Evolutionary conservation across 2,888 invertebrate species (phyloP).

Genomic region (Xestia ashworthii): DNA sequence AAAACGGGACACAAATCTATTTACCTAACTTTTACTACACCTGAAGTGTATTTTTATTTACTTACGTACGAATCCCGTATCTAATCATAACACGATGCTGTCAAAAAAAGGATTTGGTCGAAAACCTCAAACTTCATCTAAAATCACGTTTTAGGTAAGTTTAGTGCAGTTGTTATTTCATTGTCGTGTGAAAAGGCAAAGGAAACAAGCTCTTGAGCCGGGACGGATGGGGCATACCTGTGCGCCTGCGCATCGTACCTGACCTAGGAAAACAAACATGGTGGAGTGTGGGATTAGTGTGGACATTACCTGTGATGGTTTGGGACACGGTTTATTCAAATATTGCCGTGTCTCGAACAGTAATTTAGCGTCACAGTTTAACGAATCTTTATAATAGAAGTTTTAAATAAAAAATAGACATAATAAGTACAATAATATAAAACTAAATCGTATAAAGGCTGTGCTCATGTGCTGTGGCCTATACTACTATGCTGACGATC

Average conservation of each 20-base stretch:
- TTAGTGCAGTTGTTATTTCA: constrained; percentile 80
- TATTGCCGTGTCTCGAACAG: background rate
- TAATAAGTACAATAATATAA: background rate
- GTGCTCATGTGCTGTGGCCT: background rate
- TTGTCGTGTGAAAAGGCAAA: constrained; percentile 84
- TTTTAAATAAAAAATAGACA: background rate
- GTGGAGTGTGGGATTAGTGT: constrained; percentile 66
- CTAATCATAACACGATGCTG: constrained; percentile 60
- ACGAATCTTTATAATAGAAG: background rate
- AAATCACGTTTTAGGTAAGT: constrained; percentile 73
- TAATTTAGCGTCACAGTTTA: background rate
- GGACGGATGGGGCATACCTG: constrained; percentile 79
- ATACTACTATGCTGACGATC: background rate
- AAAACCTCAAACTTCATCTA: constrained; percentile 62
- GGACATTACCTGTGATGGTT: constrained; percentile 69
- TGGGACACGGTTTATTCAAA: background rate
- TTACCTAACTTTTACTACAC: constrained; percentile 32
- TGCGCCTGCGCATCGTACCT: constrained; percentile 86
- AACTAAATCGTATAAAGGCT: background rate
- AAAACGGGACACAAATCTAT: background rate
- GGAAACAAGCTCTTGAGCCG: constrained; percentile 82
- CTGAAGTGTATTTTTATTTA: constrained; percentile 61
- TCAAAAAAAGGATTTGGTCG: constrained; percentile 50
- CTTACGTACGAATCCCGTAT: constrained; percentile 39
- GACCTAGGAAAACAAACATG: constrained; percentile 90